Evolutionary conservation across 2,888 invertebrate genomes (phyloP), one percentile per base, ranked within the genome.

Genomic region (Myopa testacea): DNA sequence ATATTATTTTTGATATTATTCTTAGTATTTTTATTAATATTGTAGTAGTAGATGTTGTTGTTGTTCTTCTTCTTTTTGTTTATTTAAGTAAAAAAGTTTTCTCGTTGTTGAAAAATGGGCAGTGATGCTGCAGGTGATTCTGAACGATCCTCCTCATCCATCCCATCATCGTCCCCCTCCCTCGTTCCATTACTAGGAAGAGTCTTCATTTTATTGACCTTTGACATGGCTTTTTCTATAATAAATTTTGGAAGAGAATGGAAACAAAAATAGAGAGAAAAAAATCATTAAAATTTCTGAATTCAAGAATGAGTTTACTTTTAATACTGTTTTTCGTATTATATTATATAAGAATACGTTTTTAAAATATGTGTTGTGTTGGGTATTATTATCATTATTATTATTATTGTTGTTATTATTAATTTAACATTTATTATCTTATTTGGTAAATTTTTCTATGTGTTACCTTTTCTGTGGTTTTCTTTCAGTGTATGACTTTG

Each of bases 21-120:
- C 5, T 60, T 60, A 14, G 5, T 12, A 16, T 60, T 60, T 19
- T 14, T 60, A 8, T 60, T 4, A 60, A 8, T 60, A 14, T 1
- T 60, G 6, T 60, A 19, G 12, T 14, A 19, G 6, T 10, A 45
- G 19, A 10, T 62, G 38, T 52, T 63, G 8, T 50, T 65, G 45
- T 52, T 52, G 38, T 14, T 19, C 12, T 0, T 73, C 50, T 65
- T 65, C 40, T 63, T 69, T 62, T 58, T n/a, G 62, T 70, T 79
- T 71, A 63, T 82, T 90, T 91, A 92, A 80, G 92, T 91, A 88
- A 94, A 95, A 90, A 93, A 95, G 89, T 96, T 96, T 87, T 96
- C 95, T 86, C 96, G 92, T 89, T 96, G 95, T 89, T 96, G 96
- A 87, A 95, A 95, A 81, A 96, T 92, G 75, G 96, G 96, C 87